Evolutionary conservation across 2,888 invertebrate genomes (phyloP).

Genomic region (Siphlonurus alternatus): DNA sequence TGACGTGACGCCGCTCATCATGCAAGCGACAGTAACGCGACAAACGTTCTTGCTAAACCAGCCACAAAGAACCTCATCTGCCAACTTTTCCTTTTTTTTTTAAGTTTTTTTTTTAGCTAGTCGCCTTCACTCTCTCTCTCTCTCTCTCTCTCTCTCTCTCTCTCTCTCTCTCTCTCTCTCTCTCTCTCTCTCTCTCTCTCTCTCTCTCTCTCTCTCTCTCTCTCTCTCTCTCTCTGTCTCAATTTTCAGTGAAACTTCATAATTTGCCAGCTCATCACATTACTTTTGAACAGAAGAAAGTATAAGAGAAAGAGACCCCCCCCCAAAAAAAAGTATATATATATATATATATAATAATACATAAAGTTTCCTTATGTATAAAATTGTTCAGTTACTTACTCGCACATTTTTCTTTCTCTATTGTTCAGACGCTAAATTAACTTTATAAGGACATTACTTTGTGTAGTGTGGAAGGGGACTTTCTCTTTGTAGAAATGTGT

Average conservation of each 20-base stretch:
- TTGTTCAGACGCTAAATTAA: not conserved
- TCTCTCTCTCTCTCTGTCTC: not conserved
- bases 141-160: too few relatives aligned
- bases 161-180: not conserved
- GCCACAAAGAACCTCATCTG: too few relatives aligned
- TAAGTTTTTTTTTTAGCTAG: too few relatives aligned
- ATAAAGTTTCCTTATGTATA: not conserved
- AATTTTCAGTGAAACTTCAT: not conserved
- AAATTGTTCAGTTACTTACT: not conserved
- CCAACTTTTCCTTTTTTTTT: too few relatives aligned
- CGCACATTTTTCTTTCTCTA: not conserved
- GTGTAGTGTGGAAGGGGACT: too few relatives aligned
- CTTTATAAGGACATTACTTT: not conserved
- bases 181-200: not conserved
- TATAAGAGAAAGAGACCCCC: not conserved
- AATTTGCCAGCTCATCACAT: not conserved
- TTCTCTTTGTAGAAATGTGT: too few relatives aligned
- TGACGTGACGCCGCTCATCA: too few relatives aligned
- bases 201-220: not conserved
- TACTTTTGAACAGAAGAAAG: not conserved
- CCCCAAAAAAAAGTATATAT: not conserved
- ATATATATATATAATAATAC: too few relatives aligned
- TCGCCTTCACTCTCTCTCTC: too few relatives aligned
- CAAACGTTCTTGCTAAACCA: too few relatives aligned
- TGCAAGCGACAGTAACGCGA: too few relatives aligned